Evolutionary conservation across 2,888 invertebrate species (phyloP), one percentile per base, ranked within the genome.

Genomic region (Tetragonisca angustula): DNA sequence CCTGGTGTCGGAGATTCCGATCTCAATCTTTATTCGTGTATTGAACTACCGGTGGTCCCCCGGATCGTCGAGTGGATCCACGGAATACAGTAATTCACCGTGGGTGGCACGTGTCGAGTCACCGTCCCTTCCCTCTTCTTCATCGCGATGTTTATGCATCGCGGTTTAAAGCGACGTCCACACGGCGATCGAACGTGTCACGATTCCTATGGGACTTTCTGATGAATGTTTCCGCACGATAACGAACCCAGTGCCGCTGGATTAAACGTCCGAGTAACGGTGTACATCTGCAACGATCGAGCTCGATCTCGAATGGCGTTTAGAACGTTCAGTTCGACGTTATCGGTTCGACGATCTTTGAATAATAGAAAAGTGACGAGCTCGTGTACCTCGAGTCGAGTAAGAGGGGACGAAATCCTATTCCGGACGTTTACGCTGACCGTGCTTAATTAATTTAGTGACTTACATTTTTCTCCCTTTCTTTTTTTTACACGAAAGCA

Each of bases 101-200:
- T 91, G 92, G 92, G 92, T 92, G 92, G 92, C 85, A 89, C 87
- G 85, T 81, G 83, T 87, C 87, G 70, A 85, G 76, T 83, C 84
- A 75, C 69, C 80, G 74, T 62, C 59, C 27, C 82, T 81, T 76
- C 73, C 79, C 68, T 76, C 82, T 78, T 59, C 77, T 76, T 77
- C 81, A 68, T 72, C 81, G 81, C 69, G 68, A 76, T 81, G 77
- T 84, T 85, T 85, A 81, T 81, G 80, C 77, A 77, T 69, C 81
- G 78, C 75, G 68, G 77, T 81, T 54, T 62, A 50, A 85, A 81
- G 81, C 77, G 49, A 49, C 84, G 74, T 85, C 77, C 85, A 80
- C 74, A 85, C 69, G 71, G 21, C 71, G 84, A 84, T 76, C 64
- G 74, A 61, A 54, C 49, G 76, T 61, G 62, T 54, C 62, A 72